phyloP scores from a whole-genome alignment of 2,888 invertebrate genomes.

The Lycaena phlaeas region DNA sequence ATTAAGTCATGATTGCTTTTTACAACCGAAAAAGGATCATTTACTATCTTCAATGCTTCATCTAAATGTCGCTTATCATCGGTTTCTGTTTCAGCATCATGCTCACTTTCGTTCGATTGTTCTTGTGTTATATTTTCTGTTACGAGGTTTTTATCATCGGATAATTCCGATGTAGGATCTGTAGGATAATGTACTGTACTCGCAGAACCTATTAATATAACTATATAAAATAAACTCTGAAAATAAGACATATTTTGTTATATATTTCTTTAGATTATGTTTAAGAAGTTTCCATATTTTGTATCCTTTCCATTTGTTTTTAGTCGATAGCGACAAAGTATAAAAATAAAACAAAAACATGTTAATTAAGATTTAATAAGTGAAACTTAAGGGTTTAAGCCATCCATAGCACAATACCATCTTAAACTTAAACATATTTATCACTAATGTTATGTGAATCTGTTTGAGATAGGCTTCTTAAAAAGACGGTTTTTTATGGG shows the following conservation, averaged over 20 bases:
- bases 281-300: too few relatives aligned
- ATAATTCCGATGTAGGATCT: conserved; percentile 54
- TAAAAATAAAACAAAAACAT: too few relatives aligned
- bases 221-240: conserved; percentile 37
- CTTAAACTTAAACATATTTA: too few relatives aligned
- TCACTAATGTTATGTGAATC: too few relatives aligned
- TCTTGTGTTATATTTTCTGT: conserved; percentile 46
- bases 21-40: conserved; percentile 45
- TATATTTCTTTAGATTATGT: not conserved
- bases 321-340: too few relatives aligned
- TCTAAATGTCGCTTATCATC: conserved; percentile 57
- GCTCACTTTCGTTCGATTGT: conserved; percentile 51
- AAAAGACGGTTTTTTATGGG: too few relatives aligned
- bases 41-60: conserved; percentile 51
- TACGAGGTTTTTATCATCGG: conserved; percentile 41
- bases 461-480: too few relatives aligned
- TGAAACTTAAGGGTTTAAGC: too few relatives aligned
- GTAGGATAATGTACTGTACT: conserved; percentile 38
- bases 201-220: conserved; percentile 29
- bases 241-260: conserved; percentile 16
- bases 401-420: too few relatives aligned
- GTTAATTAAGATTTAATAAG: too few relatives aligned
- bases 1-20: conserved; percentile 34
- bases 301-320: too few relatives aligned
- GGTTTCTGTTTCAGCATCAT: conserved; percentile 48